Base-by-base conservation (phyloP, 2,888 invertebrate species). In the Drosophila mulleri region DNA sequence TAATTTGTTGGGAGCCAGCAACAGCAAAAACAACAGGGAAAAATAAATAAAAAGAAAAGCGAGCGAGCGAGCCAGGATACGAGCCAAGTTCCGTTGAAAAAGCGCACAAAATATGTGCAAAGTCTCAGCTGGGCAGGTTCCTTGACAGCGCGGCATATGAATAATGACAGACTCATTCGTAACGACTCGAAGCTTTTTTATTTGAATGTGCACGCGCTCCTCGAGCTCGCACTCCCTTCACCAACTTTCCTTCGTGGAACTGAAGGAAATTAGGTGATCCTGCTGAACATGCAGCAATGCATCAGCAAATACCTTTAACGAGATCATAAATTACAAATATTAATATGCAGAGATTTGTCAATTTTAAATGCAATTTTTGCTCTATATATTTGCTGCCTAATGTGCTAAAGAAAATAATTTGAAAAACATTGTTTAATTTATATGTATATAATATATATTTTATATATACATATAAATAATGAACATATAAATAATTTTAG, bases 81-180 rank as follows among this genome's bases (percentile, higher is more conserved):
- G 58, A 39, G 45, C 57, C 72, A 65, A 68, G 80, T 72, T 62
- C 68, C 63, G 61, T 72, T 76, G 68, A 66, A 86, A 78, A 78
- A 85, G 82, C 85, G 86, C 83, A 72, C 85, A 69, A 83, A 83
- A 88, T 78, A 87, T 87, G 60, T 78, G 67, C 67, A 70, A 61
- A 69, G 78, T 78, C 67, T 75, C 62, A 44, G 79, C 44, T 50
- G 44, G 67, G 52, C 29, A 58, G 61, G 62, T 81, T 69, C 67
- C 72, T 65, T 32, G 63, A 47, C 59, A 44, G 67, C 70, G 62
- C 72, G 71, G 72, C 74, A 78, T 75, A 78, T 88, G 89, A 88
- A 88, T 87, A 85, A 85, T 88, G 85, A 78, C 77, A 77, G 87
- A 75, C 82, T 88, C 85, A 85, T 85, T 85, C 83, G 89, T 77